phyloP scores from a whole-genome alignment of 2,797 vertebrate species.

The Onychomys arenicola region DNA sequence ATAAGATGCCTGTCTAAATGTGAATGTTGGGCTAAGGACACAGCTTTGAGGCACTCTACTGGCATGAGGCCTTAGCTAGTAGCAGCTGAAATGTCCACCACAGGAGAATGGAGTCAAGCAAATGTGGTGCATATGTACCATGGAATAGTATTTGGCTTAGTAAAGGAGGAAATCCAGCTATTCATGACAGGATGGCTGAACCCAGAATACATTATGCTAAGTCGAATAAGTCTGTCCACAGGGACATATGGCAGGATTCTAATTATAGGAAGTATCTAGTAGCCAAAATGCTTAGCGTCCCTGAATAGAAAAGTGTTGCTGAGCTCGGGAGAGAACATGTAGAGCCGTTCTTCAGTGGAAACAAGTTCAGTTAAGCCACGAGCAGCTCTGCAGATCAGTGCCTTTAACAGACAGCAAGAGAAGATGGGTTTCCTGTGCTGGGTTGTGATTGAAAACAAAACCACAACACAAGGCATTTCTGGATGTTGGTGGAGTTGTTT shows the following conservation, averaged over 20 bases:
- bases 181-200: not conserved
- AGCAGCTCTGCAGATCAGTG: not conserved
- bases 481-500: not conserved
- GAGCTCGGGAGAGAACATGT: not conserved
- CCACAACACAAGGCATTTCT: not conserved
- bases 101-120: no score
- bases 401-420: not conserved
- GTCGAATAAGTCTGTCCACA: not conserved
- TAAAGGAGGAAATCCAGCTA: not conserved
- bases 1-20: no score
- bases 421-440: not conserved
- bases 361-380: not conserved
- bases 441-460: not conserved
- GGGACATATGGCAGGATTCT: not conserved
- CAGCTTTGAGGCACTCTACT: not conserved
- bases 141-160: not conserved
- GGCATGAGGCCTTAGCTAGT: not conserved
- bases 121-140: not conserved
- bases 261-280: not conserved
- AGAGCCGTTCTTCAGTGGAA: not conserved
- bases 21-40: not conserved
- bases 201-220: not conserved
- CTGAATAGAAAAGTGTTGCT: not conserved
- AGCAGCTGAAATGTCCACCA: not conserved
- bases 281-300: not conserved